Evolutionary conservation across 2,113 vertebrate genomes (phyloP).

Genomic region (Harpagus bidentatus): DNA sequence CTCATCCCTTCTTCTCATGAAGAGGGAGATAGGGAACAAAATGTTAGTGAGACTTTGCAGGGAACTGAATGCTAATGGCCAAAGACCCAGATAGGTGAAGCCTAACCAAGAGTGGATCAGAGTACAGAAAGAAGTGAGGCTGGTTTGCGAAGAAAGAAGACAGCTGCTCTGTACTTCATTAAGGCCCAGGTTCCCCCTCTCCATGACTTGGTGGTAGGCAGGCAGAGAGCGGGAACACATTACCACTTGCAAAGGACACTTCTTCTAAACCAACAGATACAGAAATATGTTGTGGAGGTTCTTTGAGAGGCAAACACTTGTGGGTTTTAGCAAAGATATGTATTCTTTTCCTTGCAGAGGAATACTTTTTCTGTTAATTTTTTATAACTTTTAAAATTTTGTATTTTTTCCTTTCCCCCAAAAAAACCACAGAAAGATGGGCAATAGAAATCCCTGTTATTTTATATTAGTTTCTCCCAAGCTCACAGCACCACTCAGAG

Average conservation of each 20-base stretch:
- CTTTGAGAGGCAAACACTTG: neutral
- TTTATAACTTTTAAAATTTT: neutral
- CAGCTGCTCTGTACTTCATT: neutral
- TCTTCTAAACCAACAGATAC: neutral
- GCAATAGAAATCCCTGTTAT: neutral
- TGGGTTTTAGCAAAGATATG: neutral
- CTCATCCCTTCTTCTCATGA: neutral
- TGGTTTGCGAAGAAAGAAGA: neutral
- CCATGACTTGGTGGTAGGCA: neutral
- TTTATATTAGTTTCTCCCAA: neutral
- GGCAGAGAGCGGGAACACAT: neutral
- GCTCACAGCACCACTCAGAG: neutral
- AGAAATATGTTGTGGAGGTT: neutral
- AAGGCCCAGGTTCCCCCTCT: neutral
- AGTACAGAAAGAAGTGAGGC: neutral
- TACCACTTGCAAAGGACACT: neutral
- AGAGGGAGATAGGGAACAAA: neutral
- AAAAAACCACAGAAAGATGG: neutral
- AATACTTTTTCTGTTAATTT: neutral
- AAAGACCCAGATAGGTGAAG: neutral
- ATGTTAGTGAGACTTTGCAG: neutral
- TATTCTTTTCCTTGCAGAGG: neutral
- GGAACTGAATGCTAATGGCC: neutral
- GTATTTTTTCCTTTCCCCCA: neutral
- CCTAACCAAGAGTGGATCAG: rapidly evolving